These are phyloP conservation scores for Notarius lentiginosus DNA, from an alignment of 2,113 vertebrate genomes.

Conservation along the genomic window DNA sequence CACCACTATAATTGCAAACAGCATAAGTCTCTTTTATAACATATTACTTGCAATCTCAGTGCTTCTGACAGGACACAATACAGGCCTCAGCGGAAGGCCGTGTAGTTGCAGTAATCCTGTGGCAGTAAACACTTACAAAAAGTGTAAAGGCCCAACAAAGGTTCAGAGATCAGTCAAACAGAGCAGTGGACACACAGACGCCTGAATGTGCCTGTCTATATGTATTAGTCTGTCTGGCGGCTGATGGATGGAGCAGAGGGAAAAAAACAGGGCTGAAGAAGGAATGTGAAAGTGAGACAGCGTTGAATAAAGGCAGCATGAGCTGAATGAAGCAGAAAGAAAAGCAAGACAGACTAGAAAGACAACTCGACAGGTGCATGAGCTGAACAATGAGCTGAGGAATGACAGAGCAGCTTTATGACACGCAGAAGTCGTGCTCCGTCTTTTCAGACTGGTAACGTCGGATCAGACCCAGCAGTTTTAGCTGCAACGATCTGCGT, in stretches of 20 bases:
- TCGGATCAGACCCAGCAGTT: background rate
- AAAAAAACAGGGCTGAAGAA: background rate
- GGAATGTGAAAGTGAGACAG: constrained; percentile 8
- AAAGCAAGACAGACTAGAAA: background rate
- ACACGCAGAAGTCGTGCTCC: constrained; percentile 5
- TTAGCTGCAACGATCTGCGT: background rate
- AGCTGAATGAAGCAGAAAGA: background rate
- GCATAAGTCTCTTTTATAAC: background rate
- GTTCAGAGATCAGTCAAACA: constrained; percentile 78
- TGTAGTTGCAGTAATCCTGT: constrained; percentile 20
- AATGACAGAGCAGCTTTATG: constrained; percentile 17
- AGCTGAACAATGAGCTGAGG: constrained; percentile 20
- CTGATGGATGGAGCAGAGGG: constrained; percentile 43
- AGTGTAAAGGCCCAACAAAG: constrained; percentile 46
- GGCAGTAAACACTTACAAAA: constrained; percentile 16
- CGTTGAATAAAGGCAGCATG: background rate
- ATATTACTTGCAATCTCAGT: background rate
- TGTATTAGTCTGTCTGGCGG: constrained; percentile 50
- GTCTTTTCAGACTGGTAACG: constrained; percentile 1
- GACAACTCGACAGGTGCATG: constrained; percentile 21
- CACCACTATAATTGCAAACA: background rate
- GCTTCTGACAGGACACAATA: background rate
- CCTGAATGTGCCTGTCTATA: constrained; percentile 52
- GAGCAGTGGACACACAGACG: constrained; percentile 67
- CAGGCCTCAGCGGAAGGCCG: background rate